A percentile compares a stretch with the other conserved stretches of the same genome.
phyloP scores from a whole-genome alignment of 2,797 vertebrate species.

The Crypturellus tataupa region DNA sequence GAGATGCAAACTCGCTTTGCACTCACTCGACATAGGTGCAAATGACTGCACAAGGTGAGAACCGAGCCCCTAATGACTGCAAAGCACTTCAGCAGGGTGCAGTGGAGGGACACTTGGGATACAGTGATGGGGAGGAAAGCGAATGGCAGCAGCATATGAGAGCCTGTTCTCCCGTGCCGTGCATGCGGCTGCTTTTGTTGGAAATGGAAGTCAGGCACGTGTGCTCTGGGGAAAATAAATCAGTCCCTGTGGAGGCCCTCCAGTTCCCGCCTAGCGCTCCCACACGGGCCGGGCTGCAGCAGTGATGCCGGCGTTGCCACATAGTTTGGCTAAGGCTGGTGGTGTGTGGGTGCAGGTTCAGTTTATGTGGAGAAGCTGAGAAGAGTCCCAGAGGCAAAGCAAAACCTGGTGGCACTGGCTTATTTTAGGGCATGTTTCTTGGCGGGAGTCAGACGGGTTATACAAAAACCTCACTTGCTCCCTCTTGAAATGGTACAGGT shows the following conservation, averaged over 20 bases:
- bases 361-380: neutral
- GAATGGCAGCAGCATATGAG: neutral
- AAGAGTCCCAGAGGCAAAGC: neutral
- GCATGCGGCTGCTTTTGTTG: neutral
- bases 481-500: conserved; percentile 29
- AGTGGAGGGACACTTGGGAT: neutral
- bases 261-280: neutral
- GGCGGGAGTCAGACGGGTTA: conserved; percentile 17
- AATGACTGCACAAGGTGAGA: conserved; percentile 43
- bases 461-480: neutral
- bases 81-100: neutral
- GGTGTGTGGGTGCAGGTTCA: neutral
- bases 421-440: neutral
- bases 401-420: neutral
- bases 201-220: neutral
- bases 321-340: neutral
- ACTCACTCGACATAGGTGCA: conserved; percentile 32
- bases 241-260: neutral
- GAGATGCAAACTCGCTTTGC: conserved; percentile 51
- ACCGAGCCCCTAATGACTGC: neutral
- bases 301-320: neutral
- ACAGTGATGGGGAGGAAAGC: neutral
- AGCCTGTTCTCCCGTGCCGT: neutral
- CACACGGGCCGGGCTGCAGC: neutral
- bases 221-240: conserved; percentile 19